These are phyloP conservation scores for Argyrosomus japonicus DNA, from an alignment of 2,113 vertebrate genomes.

Conservation along the genomic window DNA sequence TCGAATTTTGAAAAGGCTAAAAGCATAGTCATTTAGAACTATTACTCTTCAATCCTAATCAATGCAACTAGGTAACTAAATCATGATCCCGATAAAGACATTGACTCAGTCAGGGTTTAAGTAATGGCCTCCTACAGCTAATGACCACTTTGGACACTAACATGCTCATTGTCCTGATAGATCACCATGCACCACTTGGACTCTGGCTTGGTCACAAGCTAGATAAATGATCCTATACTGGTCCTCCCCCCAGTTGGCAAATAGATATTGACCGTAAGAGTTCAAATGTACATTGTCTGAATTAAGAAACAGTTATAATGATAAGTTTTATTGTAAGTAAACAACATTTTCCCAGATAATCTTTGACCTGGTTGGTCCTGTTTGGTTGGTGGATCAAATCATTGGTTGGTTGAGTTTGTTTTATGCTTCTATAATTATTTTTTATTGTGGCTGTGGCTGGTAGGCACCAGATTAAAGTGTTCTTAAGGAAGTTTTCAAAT, in stretches of 20 bases:
- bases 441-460: background rate
- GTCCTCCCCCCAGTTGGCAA: constrained; percentile 35
- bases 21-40: constrained; percentile 30
- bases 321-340: background rate
- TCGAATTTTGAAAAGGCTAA: background rate
- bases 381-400: background rate
- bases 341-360: background rate
- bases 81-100: constrained; percentile 50
- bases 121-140: constrained; percentile 66
- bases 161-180: constrained; percentile 62
- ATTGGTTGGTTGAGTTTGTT: background rate
- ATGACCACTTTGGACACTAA: constrained; percentile 65
- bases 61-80: constrained; percentile 56
- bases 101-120: constrained; percentile 56
- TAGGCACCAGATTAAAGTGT: constrained; percentile 31
- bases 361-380: background rate
- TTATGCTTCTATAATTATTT: background rate
- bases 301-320: constrained; percentile 15
- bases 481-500: constrained; percentile 24
- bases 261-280: constrained; percentile 36
- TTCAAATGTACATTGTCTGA: constrained; percentile 17
- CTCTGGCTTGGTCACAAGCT: constrained; percentile 28
- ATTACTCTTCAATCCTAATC: constrained; percentile 45
- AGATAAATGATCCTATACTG: constrained; percentile 59
- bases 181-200: constrained; percentile 50